Evolutionary conservation across 2,888 invertebrate genomes (phyloP), one percentile per base, ranked within the genome.

Genomic region (Orthosia gothica): DNA sequence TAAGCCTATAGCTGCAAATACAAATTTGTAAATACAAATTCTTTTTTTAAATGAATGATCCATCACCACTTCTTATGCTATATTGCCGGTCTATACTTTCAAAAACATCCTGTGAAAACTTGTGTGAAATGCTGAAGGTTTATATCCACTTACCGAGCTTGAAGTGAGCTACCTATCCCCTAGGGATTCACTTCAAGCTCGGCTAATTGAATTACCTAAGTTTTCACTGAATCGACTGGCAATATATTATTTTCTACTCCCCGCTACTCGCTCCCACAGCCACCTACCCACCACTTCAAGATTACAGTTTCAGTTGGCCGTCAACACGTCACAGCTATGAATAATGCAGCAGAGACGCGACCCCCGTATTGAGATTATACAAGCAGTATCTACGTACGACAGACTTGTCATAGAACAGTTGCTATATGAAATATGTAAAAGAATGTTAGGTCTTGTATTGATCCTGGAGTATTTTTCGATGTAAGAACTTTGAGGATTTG

Each of bases 281-380:
- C 0, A 59, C 77, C 61, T 15, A 2, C 7, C 68, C 40, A 45
- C 32, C 52, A 75, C 66, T 77, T 77, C 78, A 82, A 87, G 89
- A 88, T 88, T 85, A 88, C 86, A 85, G 82, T 83, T 86, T 87
- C 86, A 83, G 86, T 71, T 82, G 81, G 75, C 78, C 77, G 83
- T 83, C 82, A 80, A 83, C 89, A 81, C 81, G 81, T 82, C 81
- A 84, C 75, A 32, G 73, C 3, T 52, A 87, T 82, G 86, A 86
- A 88, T 86, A 83, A 85, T 87, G 86, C 86, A 87, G 49, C 49
- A 81, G 57, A 71, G 70, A 70, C 62, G 61, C 68, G 71, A 65
- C 79, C 76, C 71, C 64, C 63, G 68, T 79, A 81, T 86, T 73
- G 76, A 82, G 77, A 79, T 76, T 81, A 81, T 79, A 69, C 74